phyloP scores from a whole-genome alignment of 2,797 vertebrate genomes.

The Iguana delicatissima region DNA sequence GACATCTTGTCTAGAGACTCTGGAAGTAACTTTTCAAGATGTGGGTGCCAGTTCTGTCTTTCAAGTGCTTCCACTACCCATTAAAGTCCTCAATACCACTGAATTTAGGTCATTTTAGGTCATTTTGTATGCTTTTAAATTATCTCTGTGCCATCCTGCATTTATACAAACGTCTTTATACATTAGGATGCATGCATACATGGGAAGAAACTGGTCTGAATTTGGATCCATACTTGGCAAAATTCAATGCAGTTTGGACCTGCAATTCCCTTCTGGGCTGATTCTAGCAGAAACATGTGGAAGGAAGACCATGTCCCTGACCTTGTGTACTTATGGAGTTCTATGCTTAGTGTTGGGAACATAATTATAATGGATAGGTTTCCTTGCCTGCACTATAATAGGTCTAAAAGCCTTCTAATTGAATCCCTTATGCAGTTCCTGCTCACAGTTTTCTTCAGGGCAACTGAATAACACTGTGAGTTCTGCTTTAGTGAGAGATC shows the following conservation, averaged over 20 bases:
- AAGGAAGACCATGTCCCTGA: slow-evolving; percentile 18
- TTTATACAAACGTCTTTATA: not conserved
- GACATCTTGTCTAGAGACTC: no score
- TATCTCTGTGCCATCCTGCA: not conserved
- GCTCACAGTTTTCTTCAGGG: slow-evolving; percentile 14
- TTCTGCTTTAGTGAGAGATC: not conserved
- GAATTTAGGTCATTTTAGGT: no score
- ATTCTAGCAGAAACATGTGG: not conserved
- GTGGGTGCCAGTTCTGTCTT: not conserved
- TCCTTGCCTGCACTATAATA: accelerated
- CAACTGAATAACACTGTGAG: not conserved
- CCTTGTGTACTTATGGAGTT: not conserved
- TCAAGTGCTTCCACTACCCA: not conserved
- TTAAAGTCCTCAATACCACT: not conserved
- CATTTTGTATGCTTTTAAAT: not conserved
- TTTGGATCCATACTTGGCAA: not conserved
- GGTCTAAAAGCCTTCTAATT: not conserved
- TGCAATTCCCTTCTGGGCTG: not conserved
- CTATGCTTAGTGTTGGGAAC: slow-evolving; percentile 30
- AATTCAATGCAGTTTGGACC: not conserved
- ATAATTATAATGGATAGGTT: not conserved
- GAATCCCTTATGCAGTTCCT: not conserved
- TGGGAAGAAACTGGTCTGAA: not conserved
- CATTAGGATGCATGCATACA: not conserved
- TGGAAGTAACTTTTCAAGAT: no score